Evolutionary conservation across 2,113 vertebrate genomes (phyloP).

Genomic region (Cathartes aura): DNA sequence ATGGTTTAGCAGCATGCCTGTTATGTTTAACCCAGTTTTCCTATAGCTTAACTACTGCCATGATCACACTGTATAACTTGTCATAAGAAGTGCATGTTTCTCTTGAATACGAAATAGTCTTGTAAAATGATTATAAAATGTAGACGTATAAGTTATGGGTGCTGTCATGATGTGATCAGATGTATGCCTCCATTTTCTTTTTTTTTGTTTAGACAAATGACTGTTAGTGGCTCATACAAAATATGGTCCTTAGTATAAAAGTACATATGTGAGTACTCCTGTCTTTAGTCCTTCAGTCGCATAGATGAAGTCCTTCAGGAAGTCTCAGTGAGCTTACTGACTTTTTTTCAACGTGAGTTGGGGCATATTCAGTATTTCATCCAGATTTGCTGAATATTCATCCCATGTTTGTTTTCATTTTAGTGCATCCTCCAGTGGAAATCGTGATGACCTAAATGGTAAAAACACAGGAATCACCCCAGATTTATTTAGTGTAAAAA

Average conservation of each 20-base stretch:
- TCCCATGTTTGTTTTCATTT: not conserved
- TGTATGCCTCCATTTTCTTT: fast-evolving
- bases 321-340: not conserved
- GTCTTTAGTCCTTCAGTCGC: not conserved
- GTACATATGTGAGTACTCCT: not conserved
- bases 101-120: not conserved
- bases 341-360: not conserved
- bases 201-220: not conserved
- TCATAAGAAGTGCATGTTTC: not conserved
- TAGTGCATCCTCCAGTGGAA: not conserved
- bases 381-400: not conserved
- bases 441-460: not conserved
- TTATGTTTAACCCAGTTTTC: not conserved
- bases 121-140: not conserved
- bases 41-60: not conserved
- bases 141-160: not conserved
- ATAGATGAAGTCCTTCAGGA: not conserved
- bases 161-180: not conserved
- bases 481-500: slow-evolving; percentile 31
- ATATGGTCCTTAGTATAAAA: not conserved
- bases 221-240: not conserved
- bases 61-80: not conserved
- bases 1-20: not conserved
- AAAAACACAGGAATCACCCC: slow-evolving; percentile 5
- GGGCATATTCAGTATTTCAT: not conserved